Evolutionary conservation across 2,113 vertebrate species (phyloP).

Genomic region (Pseudopodoces humilis): DNA sequence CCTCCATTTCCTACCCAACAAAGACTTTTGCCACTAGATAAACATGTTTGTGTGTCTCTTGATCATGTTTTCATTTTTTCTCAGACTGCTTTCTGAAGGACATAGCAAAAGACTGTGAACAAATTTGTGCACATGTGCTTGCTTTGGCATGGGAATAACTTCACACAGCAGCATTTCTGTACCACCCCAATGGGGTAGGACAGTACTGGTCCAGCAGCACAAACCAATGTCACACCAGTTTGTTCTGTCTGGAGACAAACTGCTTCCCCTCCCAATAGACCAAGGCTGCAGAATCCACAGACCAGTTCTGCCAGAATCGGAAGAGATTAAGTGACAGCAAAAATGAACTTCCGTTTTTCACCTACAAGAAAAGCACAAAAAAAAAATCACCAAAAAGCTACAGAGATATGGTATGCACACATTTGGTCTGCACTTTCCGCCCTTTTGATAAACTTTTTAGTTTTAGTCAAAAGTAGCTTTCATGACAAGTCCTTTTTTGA

Average conservation of each 20-base stretch:
- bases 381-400: background rate
- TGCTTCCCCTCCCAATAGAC: background rate
- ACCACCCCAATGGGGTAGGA: rapidly evolving
- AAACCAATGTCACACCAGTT: rapidly evolving
- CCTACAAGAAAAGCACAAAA: background rate
- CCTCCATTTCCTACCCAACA: background rate
- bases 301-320: background rate
- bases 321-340: background rate
- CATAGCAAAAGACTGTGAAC: background rate
- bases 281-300: background rate
- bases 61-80: background rate
- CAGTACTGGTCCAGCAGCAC: background rate
- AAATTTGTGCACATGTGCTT: background rate
- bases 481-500: background rate
- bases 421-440: background rate
- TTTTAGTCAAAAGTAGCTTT: background rate
- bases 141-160: background rate
- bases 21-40: background rate
- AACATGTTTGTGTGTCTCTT: rapidly evolving
- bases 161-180: background rate
- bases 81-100: background rate
- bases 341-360: background rate
- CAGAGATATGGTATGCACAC: background rate
- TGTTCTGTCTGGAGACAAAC: rapidly evolving
- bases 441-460: background rate